Conservation (phyloP, 2,888 invertebrate genomes). For the Erpobdella octoculata region DNA sequence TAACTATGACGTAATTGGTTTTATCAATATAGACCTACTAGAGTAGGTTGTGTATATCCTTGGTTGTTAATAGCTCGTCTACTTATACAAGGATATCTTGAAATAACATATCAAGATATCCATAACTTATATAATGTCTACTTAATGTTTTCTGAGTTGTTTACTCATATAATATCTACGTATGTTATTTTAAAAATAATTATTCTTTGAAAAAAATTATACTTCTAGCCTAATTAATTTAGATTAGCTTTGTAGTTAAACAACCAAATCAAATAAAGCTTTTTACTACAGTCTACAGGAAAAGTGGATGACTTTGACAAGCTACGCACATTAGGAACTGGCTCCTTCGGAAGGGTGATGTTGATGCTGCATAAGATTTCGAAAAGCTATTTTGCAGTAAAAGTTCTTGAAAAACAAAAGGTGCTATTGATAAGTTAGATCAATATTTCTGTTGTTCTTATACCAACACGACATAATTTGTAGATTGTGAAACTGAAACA, state of each 20-base stretch:
- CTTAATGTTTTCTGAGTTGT: no score
- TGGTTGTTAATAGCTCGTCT: no score
- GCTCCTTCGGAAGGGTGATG: conserved; percentile 98
- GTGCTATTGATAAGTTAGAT: no score
- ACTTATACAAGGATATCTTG: no score
- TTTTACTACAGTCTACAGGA: conserved; percentile 71
- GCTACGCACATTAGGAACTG: conserved; percentile 96
- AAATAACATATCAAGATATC: no score
- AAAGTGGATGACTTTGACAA: conserved; percentile 94
- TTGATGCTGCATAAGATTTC: conserved; percentile 95
- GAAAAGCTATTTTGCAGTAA: conserved; percentile 98
- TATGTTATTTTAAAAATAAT: neutral
- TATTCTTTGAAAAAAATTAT: neutral
- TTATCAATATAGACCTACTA: no score
- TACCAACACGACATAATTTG: neutral
- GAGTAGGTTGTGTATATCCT: no score
- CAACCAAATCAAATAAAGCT: neutral
- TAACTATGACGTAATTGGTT: no score
- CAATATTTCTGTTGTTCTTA: no score
- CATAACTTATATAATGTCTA: no score
- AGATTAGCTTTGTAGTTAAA: neutral
- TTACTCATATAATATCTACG: no score
- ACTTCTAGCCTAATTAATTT: neutral
- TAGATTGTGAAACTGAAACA: conserved; percentile 93
- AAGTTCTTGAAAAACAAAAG: conserved; percentile 99